Base-by-base conservation (phyloP, 1,140 invertebrate genomes). In the Temnothorax curvispinosus region DNA sequence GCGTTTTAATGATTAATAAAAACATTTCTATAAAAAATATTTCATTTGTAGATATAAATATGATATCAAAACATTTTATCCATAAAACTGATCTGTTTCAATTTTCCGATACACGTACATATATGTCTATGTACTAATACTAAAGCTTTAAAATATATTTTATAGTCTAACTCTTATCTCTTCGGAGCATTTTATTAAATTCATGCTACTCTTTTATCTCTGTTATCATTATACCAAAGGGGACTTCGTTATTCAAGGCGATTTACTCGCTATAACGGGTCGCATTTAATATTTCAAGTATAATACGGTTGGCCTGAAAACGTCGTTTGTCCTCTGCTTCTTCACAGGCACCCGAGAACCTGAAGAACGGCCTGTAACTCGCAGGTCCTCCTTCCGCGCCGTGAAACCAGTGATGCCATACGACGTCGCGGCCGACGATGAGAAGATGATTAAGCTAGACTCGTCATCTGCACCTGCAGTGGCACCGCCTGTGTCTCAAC, bases 371-470 rank as follows among this genome's bases (percentile, higher is more conserved):
- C 94, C 92, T 13, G 93, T 93, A 58, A 96, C 95, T 9, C 95
- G 97, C 52, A 96, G 97, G 71, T 96, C 97, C 41, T 98, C 97
- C 15, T 98, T 98, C 93, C 96, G 97, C 41, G 90, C 86, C 0
- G 92, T 92, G 11, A 95, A 95, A 69, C 93, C 94, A 3, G 85
- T 92, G 32, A 92, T 93, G 88, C 93, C 94, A 32, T 95, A 95
- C 86, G 95, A 95, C 62, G 91, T 94, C 60, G 87, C 87, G 18
- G 96, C 71, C 52, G 95, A 92, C 71, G 95, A 93, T 91, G 96
- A 95, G 93, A 96, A 94, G 93, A 96, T 86, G 95, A 96, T 86
- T 47, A 71, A 91, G 96, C 95, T 89, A 91, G 95, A 95, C 92
- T 94, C 89, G 90, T 95, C 89, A 93, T 94, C 76, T 71, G 93